A percentile compares a stretch with the other conserved stretches of the same genome.
Evolutionary conservation across 1,140 invertebrate species (phyloP).

Genomic region (Brachystomella parvula): DNA sequence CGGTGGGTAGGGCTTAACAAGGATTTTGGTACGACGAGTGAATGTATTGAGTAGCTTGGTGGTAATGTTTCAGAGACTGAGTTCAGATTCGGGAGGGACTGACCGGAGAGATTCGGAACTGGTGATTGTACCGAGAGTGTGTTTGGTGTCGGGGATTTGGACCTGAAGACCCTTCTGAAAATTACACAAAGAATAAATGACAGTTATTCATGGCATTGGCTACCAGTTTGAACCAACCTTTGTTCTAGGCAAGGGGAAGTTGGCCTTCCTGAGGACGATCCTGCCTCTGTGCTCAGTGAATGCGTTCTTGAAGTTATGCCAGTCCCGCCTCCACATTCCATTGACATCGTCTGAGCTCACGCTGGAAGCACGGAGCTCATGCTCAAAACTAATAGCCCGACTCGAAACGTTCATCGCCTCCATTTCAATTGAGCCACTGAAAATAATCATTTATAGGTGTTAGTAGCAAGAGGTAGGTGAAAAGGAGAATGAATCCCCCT

Average conservation of each 20-base stretch:
- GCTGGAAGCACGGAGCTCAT: constrained; percentile 50
- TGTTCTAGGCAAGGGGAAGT: constrained; percentile 39
- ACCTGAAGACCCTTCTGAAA: constrained; percentile 38
- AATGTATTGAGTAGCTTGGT: constrained; percentile 45
- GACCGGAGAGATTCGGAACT: constrained; percentile 54
- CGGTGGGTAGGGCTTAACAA: constrained; percentile 41
- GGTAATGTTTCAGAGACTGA: constrained; percentile 47
- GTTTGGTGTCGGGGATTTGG: constrained; percentile 52
- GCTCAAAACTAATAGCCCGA: constrained; percentile 51
- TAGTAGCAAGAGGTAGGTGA: constrained; percentile 13
- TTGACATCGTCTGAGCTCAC: constrained; percentile 54
- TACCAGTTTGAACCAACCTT: constrained; percentile 19
- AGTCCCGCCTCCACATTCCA: constrained; percentile 12
- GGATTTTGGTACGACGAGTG: constrained; percentile 40
- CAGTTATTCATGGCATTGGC: background rate
- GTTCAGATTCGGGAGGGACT: constrained; percentile 63
- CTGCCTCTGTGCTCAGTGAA: constrained; percentile 31
- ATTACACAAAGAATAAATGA: constrained; percentile 39
- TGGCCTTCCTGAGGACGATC: constrained; percentile 26
- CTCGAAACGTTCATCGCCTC: constrained; percentile 50
- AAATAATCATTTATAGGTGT: too few relatives aligned
- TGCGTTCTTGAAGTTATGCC: constrained; percentile 22
- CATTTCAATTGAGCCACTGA: constrained; percentile 65
- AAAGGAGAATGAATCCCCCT: constrained; percentile 2
- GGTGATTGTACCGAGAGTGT: constrained; percentile 65